Evolutionary conservation across 2,797 vertebrate genomes (phyloP), one percentile per base, ranked within the genome.

Genomic region (Coracias cyanogaster): DNA sequence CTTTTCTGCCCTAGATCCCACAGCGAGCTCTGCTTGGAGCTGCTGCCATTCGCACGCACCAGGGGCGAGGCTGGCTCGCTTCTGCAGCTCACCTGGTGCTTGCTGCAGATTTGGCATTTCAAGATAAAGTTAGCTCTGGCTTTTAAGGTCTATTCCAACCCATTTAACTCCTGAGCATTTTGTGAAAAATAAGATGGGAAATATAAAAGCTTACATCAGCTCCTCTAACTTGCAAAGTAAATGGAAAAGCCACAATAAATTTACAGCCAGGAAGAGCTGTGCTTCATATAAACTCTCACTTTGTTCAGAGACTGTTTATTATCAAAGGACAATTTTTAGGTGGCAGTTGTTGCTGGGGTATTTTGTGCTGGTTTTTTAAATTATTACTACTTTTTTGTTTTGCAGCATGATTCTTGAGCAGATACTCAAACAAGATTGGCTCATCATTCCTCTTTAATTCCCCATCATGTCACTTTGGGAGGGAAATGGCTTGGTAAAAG

Each of bases 401-500:
- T 28, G 86, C 37, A 28, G 78, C 7, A 4, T 62, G 67, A 89
- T 93, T 87, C 94, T 84, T 74, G 76, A 96, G 88, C 71, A 91
- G 82, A 83, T 81, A 96, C 60, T 92, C 90, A 91, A 91, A 79
- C 35, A 58, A 88, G 92, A 91, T 58, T 96, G 93, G 90, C 80
- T 95, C 89, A 89, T 96, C 93, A 74, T 81, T 94, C 87, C 76
- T 82, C 80, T 96, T 96, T 95, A 96, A 96, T 93, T 96, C 91
- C 70, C 71, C 79, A 90, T 95, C 89, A 76, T 95, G 86, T 96
- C 88, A 86, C 74, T 95, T 95, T 95, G 94, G 94, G 96, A 96
- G 78, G 96, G 93, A 95, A 96, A 97, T 96, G 95, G 94, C 82
- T 97, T 95, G 94, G 92, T 97, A 96, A 97, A 96, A 97, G 95